Percentiles rank a stretch among this genome's conserved stretches.
Evolutionary conservation across 2,797 vertebrate species (phyloP).

Genomic region (Gymnodraco acuticeps): DNA sequence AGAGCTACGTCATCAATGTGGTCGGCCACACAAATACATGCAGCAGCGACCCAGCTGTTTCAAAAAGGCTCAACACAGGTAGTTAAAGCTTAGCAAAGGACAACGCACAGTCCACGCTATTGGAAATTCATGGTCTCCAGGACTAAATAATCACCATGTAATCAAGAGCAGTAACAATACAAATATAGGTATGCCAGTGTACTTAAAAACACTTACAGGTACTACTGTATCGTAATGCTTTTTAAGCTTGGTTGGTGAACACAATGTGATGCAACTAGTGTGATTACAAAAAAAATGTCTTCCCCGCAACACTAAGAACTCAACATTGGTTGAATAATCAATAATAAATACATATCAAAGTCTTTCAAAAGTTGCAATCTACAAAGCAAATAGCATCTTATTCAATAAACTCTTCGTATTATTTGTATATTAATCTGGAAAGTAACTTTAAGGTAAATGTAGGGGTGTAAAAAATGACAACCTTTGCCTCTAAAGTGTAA

Average conservation of each 20-base stretch:
- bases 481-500: neutral
- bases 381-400: neutral
- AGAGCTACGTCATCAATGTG: slow-evolving; percentile 77
- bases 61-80: slow-evolving; percentile 74
- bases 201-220: neutral
- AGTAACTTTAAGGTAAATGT: neutral
- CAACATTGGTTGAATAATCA: neutral
- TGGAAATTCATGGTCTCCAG: neutral
- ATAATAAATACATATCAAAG: too few relatives aligned
- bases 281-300: neutral
- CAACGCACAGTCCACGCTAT: neutral
- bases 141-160: too few relatives aligned
- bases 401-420: neutral
- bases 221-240: neutral
- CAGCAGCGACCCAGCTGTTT: slow-evolving; percentile 59
- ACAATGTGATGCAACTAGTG: neutral
- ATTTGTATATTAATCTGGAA: too few relatives aligned
- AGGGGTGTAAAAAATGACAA: neutral
- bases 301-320: neutral
- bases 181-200: neutral
- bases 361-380: neutral
- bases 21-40: slow-evolving; percentile 74
- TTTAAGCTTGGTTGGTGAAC: neutral
- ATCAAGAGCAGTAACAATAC: neutral
- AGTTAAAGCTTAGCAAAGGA: neutral